Base-by-base conservation (phyloP, 2,797 vertebrate species). In the Austrolebias charrua region DNA sequence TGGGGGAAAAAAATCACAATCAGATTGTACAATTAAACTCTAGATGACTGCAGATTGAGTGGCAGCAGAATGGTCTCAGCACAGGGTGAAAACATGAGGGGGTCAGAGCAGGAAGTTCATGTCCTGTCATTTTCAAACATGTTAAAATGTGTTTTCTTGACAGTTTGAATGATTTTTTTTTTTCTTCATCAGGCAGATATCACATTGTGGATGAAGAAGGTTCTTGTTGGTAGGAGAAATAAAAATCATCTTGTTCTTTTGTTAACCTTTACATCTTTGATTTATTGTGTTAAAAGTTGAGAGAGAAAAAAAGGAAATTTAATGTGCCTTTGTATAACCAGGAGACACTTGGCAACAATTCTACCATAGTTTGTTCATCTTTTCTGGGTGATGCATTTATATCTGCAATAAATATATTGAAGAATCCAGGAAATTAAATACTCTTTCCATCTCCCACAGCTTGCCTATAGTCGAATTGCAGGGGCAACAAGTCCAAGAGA, bases 11-110 rank as follows among this genome's bases (percentile, higher is more conserved):
- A 75, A 82, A 80, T 71, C 75, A 67, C 61, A 75, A 82, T 85
- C 82, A 80, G 51, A 80, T 81, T 56, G 47, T 59, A 69, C 71
- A 82, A 80, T 86, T 87, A 85, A 77, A 72, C 75, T 83, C 59
- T 43, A 63, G 84, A 84, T 85, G 83, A 90, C 71, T 84, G 79
- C 75, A 67, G 82, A 85, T 79, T 58, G 40, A 69, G 68, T 75
- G 69, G 64, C 64, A 62, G 59, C 63, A 35, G 62, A 69, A 60
- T 15, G 16, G 73, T 68, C 66, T 40, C 0, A 16, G 56, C 47
- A 68, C 69, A 55, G 57, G 70, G 59, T n/a, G 55, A 4, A 47
- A 55, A 56, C 33, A 50, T 62, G 60, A 53, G 49, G 57, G 18
- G 42, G 50, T 42, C 46, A 51, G 67, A 40, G 10, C 59, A 65